phyloP scores from a whole-genome alignment of 2,113 vertebrate genomes.

The Bubo bubo region DNA sequence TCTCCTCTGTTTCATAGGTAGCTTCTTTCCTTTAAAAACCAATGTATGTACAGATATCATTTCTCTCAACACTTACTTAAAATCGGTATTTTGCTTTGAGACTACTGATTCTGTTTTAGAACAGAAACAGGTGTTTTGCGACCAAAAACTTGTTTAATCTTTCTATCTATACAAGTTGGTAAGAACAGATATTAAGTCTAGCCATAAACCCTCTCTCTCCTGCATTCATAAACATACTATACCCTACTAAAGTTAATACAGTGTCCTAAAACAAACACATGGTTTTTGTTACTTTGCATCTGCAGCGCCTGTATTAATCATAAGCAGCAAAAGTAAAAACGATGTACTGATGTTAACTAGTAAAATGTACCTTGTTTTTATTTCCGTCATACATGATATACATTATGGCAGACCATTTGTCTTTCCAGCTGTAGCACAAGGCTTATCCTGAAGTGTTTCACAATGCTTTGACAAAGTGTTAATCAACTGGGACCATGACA shows the following conservation, averaged over 20 bases:
- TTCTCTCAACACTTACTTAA: neutral
- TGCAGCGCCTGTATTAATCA: neutral
- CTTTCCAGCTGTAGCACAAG: neutral
- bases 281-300: neutral
- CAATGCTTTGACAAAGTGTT: neutral
- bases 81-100: neutral
- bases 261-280: neutral
- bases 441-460: neutral
- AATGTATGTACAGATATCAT: fast-evolving
- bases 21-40: neutral
- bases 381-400: neutral
- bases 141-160: neutral
- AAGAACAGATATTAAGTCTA: neutral
- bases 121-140: neutral
- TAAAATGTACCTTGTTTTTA: neutral
- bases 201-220: neutral
- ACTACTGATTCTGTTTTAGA: neutral
- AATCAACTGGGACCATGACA: neutral
- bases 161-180: neutral
- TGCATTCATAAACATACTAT: neutral
- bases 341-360: neutral
- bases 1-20: neutral
- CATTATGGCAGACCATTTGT: neutral
- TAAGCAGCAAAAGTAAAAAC: neutral
- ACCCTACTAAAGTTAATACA: neutral